Evolutionary conservation across 2,888 invertebrate species (phyloP).

Genomic region (Melipona beecheii): DNA sequence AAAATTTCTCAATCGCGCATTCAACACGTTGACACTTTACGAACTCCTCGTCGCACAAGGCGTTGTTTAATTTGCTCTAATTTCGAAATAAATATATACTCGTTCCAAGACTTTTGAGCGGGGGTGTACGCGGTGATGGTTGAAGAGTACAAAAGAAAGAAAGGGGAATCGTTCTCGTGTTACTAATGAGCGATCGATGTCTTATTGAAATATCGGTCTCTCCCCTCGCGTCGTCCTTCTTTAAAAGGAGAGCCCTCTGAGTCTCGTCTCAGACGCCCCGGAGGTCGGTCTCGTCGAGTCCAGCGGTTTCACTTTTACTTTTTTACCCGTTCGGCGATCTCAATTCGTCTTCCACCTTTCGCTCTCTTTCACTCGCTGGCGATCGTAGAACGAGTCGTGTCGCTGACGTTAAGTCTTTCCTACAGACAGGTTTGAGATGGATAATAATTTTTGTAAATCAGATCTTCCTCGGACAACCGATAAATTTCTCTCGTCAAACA

Average conservation of each 20-base stretch:
- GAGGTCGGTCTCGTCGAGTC: conserved; percentile 32
- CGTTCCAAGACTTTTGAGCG: too few species aligned
- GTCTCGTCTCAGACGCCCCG: conserved; percentile 50
- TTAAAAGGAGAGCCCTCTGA: conserved; percentile 16
- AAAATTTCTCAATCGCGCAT: too few species aligned
- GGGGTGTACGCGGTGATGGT: conserved; percentile 6
- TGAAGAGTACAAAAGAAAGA: conserved; percentile 44
- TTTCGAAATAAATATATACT: too few species aligned
- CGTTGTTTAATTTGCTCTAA: too few species aligned
- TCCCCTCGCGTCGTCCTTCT: background rate
- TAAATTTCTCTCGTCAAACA: too few species aligned
- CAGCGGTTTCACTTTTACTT: conserved; percentile 63
- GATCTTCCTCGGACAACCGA: too few species aligned
- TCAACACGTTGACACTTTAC: too few species aligned
- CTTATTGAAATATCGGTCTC: conserved; percentile 75
- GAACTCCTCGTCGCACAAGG: too few species aligned
- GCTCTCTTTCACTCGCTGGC: conserved; percentile 14
- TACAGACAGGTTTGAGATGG: background rate
- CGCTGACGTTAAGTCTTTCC: background rate
- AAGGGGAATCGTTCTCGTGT: conserved; percentile 60
- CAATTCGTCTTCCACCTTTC: conserved; percentile 44
- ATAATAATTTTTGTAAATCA: background rate
- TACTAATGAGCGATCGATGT: conserved; percentile 76
- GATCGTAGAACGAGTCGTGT: conserved; percentile 50
- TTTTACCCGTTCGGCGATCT: conserved; percentile 55